A percentile compares a stretch with the other conserved stretches of the same genome.
phyloP scores from a whole-genome alignment of 2,113 vertebrate species.

The Pygoscelis adeliae region DNA sequence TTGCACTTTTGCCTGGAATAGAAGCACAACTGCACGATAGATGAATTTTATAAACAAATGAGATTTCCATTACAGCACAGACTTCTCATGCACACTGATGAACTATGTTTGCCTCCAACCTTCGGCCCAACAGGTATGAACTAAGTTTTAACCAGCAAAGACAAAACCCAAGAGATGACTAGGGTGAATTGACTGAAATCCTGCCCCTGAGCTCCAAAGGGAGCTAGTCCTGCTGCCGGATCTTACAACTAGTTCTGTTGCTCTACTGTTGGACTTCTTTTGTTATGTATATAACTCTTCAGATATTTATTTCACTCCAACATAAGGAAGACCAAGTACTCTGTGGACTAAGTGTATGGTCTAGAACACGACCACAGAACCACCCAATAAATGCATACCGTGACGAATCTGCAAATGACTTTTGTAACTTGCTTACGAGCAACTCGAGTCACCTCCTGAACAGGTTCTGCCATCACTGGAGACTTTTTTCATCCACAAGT shows the following conservation, averaged over 20 bases:
- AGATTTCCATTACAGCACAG: too few species aligned
- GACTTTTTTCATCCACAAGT: not conserved
- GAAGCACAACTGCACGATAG: not conserved
- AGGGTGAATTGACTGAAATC: not conserved
- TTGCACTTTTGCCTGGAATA: not conserved
- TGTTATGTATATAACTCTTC: not conserved
- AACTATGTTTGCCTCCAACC: not conserved
- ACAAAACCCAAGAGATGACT: not conserved
- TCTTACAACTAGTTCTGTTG: not conserved
- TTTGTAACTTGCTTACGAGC: not conserved
- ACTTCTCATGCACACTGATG: too few species aligned
- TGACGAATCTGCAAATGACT: not conserved
- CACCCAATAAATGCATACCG: too few species aligned
- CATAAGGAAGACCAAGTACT: not conserved
- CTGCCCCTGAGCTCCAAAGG: not conserved
- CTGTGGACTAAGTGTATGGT: not conserved
- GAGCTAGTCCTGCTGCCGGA: not conserved
- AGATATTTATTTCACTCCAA: not conserved
- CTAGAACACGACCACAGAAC: not conserved
- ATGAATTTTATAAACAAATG: not conserved
- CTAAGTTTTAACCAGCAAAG: not conserved
- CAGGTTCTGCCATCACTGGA: not conserved
- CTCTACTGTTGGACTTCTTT: not conserved
- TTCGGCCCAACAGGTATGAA: not conserved
- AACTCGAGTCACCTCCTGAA: not conserved